phyloP scores from a whole-genome alignment of 2,113 vertebrate species.

The Petrocephalus zakoni region DNA sequence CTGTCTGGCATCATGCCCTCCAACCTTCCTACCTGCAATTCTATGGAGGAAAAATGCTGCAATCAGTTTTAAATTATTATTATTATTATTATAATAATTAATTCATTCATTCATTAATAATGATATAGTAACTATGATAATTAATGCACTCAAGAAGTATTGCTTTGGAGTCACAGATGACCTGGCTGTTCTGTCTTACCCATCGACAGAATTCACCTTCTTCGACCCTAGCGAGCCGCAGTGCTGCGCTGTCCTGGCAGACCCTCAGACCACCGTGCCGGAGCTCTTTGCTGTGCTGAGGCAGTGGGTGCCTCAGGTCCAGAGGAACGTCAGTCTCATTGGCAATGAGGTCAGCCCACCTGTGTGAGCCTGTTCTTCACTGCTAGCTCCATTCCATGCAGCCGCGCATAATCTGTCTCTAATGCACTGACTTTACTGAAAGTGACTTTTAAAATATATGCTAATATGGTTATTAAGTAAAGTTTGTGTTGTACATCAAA shows the following conservation, averaged over 20 bases:
- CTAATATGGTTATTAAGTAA: neutral
- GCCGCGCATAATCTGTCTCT: no score
- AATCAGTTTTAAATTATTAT: no score
- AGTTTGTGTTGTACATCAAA: neutral
- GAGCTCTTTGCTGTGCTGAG: slow-evolving; percentile 94
- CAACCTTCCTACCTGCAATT: no score
- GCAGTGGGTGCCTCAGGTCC: slow-evolving; percentile 97
- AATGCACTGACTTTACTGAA: neutral
- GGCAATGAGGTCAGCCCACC: slow-evolving; percentile 78
- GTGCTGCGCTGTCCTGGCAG: slow-evolving; percentile 81
- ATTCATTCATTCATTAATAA: no score
- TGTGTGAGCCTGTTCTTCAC: neutral
- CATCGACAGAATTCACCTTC: slow-evolving; percentile 84
- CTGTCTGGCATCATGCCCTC: no score
- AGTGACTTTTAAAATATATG: neutral
- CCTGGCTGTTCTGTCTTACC: neutral
- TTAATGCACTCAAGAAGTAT: neutral
- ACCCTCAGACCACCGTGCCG: slow-evolving; percentile 82
- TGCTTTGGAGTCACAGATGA: neutral
- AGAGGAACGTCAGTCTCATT: slow-evolving; percentile 86
- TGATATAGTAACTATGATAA: no score
- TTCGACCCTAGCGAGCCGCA: slow-evolving; percentile 89
- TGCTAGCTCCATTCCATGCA: neutral
- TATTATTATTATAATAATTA: neutral
- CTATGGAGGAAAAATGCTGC: no score